Percentiles rank a stretch among this genome's conserved stretches.
These are phyloP conservation scores for Heloderma charlesbogerti DNA, from an alignment of 2,113 vertebrate species.

Conservation along the genomic window DNA sequence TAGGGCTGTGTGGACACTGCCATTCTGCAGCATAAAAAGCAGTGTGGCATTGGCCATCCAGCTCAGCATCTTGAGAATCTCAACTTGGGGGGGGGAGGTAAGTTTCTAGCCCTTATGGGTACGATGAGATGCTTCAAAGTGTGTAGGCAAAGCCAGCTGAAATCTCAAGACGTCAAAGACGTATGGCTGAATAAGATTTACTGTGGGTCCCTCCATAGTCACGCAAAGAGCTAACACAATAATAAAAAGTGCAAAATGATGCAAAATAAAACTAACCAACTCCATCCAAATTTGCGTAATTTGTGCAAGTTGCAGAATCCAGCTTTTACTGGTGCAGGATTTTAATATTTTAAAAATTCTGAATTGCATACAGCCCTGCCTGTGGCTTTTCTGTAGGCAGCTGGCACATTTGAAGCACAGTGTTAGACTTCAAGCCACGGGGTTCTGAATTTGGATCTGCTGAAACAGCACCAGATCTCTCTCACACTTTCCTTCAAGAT, in stretches of 20 bases:
- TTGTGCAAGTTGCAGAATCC: background rate
- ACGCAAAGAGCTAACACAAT: background rate
- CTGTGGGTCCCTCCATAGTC: background rate
- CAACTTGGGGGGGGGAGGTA: no score
- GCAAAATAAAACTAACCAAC: background rate
- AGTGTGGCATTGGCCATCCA: background rate
- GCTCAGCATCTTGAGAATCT: background rate
- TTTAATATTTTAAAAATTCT: background rate
- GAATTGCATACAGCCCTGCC: background rate
- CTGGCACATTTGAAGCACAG: background rate
- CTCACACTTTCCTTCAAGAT: background rate
- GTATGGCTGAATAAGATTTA: background rate
- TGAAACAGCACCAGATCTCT: background rate
- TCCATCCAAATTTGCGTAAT: background rate
- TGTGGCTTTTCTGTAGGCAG: background rate
- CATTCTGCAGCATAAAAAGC: background rate
- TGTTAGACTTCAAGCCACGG: background rate
- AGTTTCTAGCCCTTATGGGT: background rate
- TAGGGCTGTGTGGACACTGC: background rate
- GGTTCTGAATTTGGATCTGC: background rate
- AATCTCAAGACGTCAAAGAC: background rate
- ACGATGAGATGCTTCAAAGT: background rate
- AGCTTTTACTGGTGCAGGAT: background rate
- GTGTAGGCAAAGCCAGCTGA: background rate
- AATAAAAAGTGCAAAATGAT: background rate